Evolutionary conservation across 1,140 invertebrate genomes (phyloP).

Genomic region (Platyscapa corneri): DNA sequence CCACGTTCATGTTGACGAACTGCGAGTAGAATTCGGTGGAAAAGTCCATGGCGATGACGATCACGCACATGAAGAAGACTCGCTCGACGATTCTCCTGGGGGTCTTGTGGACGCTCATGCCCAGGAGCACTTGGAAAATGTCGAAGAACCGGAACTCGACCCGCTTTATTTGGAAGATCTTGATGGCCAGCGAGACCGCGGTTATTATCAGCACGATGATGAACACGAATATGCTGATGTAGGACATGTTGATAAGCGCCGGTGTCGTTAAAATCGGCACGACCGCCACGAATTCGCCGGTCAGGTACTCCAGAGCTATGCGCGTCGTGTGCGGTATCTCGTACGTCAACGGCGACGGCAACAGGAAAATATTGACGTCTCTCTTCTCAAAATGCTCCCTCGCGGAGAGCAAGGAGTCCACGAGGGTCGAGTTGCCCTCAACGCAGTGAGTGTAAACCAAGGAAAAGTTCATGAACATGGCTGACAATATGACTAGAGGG

Average conservation of each 20-base stretch:
- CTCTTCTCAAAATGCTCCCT: neutral
- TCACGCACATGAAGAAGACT: conserved; percentile 3
- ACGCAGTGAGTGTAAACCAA: neutral
- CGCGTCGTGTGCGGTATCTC: neutral
- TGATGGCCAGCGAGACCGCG: neutral
- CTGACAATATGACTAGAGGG: neutral
- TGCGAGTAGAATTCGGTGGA: conserved; percentile 6
- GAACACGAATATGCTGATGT: neutral
- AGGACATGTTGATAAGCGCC: neutral
- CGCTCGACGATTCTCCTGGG: neutral
- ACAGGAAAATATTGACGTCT: neutral
- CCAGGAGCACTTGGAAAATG: conserved; percentile 2
- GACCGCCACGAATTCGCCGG: neutral
- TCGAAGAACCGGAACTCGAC: neutral
- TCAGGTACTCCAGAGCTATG: neutral
- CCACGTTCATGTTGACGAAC: neutral
- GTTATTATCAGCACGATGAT: neutral
- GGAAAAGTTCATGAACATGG: neutral
- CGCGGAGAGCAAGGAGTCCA: neutral
- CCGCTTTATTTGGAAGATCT: neutral
- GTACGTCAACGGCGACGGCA: neutral
- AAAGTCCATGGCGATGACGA: conserved; percentile 1
- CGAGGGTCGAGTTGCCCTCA: neutral
- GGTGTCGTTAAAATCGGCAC: neutral
- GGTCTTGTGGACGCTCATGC: neutral